Conservation (phyloP, 2,113 vertebrate species). For the Arizona elegans region DNA sequence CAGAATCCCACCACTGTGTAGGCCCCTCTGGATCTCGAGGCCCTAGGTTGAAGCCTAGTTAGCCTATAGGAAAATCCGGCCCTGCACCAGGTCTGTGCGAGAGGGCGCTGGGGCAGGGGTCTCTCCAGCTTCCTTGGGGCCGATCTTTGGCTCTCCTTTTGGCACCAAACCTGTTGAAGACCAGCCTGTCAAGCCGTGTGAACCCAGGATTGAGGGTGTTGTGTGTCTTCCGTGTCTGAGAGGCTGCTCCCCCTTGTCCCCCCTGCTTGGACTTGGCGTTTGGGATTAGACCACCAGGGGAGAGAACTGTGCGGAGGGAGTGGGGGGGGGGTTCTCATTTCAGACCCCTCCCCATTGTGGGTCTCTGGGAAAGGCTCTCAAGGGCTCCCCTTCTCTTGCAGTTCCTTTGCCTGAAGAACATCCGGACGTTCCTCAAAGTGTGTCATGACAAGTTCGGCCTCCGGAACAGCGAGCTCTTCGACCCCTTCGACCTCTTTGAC, state of each 20-base stretch:
- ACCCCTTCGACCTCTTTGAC: slow-evolving; percentile 96
- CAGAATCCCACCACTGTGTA: no score
- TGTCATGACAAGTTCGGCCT: slow-evolving; percentile 94
- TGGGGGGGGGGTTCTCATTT: no score
- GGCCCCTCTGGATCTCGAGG: no score
- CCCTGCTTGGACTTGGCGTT: no score
- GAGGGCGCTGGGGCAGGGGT: not conserved
- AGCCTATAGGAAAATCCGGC: no score
- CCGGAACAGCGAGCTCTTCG: slow-evolving; percentile 93
- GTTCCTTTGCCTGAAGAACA: slow-evolving; percentile 98
- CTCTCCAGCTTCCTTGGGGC: not conserved
- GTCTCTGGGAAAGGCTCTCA: not conserved
- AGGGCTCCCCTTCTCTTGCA: slow-evolving; percentile 43
- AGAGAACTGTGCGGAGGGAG: not conserved
- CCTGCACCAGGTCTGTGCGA: not conserved
- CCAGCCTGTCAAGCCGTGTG: not conserved
- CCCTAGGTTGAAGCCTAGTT: no score
- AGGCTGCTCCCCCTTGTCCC: not conserved
- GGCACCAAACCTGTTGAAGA: not conserved
- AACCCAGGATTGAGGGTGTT: not conserved
- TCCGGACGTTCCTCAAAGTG: slow-evolving; percentile 94
- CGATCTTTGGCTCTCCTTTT: not conserved
- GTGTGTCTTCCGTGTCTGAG: not conserved
- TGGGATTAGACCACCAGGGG: not conserved
- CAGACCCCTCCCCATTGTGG: not conserved